phyloP scores from a whole-genome alignment of 1,140 invertebrate genomes.

The Drosophila chauvacae region DNA sequence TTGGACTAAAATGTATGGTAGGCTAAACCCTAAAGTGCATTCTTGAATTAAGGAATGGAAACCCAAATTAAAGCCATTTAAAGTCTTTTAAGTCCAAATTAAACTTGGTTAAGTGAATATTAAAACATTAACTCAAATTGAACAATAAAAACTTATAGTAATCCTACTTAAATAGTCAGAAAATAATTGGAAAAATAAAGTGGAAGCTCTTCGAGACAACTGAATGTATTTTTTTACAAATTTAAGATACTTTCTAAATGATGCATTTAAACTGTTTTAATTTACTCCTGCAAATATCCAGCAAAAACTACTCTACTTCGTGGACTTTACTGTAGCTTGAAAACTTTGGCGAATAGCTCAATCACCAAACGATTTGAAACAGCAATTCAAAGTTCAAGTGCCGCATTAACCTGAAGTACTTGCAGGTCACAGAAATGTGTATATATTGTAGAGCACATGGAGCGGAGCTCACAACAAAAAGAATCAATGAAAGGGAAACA shows the following conservation, averaged over 20 bases:
- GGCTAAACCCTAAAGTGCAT: not conserved
- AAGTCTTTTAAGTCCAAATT: too few species aligned
- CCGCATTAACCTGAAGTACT: constrained; percentile 46
- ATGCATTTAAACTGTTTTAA: not conserved
- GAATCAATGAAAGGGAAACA: constrained; percentile 59
- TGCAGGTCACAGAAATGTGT: constrained; percentile 27
- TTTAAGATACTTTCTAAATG: not conserved
- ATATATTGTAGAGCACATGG: constrained; percentile 12
- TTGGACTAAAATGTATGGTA: not conserved
- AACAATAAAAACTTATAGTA: not conserved
- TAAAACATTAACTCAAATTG: not conserved
- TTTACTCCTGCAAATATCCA: not conserved
- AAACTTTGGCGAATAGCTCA: constrained; percentile 21
- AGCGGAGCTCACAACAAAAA: constrained; percentile 21
- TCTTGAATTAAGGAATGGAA: not conserved
- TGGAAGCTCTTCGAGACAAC: not conserved
- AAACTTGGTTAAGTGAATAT: not conserved
- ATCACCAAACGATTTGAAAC: constrained; percentile 39
- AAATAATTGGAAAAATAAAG: not conserved
- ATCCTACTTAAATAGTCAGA: not conserved
- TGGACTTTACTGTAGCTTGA: not conserved
- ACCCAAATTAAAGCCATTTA: not conserved
- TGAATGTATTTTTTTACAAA: too few species aligned
- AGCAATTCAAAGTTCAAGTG: constrained; percentile 52
- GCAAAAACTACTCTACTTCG: not conserved